Evolutionary conservation across 2,888 invertebrate species (phyloP).

Genomic region (Volucella inflata): DNA sequence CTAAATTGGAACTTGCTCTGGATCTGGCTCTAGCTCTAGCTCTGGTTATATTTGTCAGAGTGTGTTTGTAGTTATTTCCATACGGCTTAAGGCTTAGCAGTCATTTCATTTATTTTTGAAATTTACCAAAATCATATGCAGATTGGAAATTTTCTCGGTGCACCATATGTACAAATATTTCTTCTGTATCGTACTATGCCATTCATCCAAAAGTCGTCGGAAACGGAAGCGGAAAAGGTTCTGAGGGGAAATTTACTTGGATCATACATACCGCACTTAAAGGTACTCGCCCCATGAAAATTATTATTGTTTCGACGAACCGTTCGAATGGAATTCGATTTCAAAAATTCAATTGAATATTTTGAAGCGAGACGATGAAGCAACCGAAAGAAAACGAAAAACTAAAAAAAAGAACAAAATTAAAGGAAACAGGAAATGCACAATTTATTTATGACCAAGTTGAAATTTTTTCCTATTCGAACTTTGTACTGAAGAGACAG

Average conservation of each 20-base stretch:
- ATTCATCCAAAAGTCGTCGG: no score
- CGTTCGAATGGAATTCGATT: conserved; percentile 57
- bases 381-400: not conserved
- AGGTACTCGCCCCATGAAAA: not conserved
- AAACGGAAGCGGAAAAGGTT: not conserved
- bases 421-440: conserved; percentile 71
- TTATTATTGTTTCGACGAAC: conserved; percentile 53
- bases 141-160: conserved; percentile 13
- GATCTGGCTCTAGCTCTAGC: no score
- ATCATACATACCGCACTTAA: not conserved
- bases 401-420: conserved; percentile 4
- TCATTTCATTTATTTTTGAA: conserved; percentile 21
- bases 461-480: conserved; percentile 66
- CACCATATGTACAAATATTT: no score
- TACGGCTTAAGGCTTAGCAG: not conserved
- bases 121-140: conserved; percentile 8
- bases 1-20: not conserved
- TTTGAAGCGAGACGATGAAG: conserved; percentile 25
- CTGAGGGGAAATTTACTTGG: not conserved
- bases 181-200: not conserved
- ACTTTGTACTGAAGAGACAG: not conserved
- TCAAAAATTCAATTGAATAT: conserved; percentile 62
- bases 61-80: conserved; percentile 7
- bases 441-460: conserved; percentile 74
- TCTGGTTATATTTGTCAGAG: no score